These are phyloP conservation scores for Ochlodes sylvanus DNA, from an alignment of 2,888 invertebrate species.

Conservation along the genomic window DNA sequence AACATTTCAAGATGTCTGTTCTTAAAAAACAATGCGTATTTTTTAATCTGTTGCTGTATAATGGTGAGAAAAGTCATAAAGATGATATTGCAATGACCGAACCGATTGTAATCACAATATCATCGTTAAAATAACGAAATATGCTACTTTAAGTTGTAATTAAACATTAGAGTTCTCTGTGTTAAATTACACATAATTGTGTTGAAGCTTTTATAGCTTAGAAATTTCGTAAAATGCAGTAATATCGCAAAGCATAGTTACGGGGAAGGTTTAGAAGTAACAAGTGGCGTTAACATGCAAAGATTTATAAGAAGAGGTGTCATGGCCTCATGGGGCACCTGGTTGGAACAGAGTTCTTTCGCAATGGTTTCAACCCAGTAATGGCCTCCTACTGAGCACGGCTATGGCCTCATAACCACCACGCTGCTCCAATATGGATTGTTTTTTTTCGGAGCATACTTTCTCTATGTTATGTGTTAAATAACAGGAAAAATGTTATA, in stretches of 20 bases:
- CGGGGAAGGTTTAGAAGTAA: too few relatives aligned
- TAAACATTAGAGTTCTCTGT: neutral
- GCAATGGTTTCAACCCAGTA: neutral
- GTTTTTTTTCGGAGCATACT: too few relatives aligned
- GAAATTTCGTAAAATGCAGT: neutral
- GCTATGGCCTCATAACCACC: too few relatives aligned
- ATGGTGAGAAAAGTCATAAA: slow-evolving; percentile 33
- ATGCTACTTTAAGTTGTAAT: neutral
- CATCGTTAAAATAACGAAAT: slow-evolving; percentile 9
- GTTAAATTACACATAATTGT: neutral
- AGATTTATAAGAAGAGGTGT: too few relatives aligned
- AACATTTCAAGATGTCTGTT: slow-evolving; percentile 22
- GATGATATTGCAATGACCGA: slow-evolving; percentile 17
- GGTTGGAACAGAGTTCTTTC: too few relatives aligned
- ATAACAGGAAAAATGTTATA: too few relatives aligned
- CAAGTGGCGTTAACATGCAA: too few relatives aligned
- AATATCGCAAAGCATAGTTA: too few relatives aligned
- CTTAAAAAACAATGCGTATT: slow-evolving; percentile 27
- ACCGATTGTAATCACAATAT: neutral
- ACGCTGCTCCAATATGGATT: too few relatives aligned
- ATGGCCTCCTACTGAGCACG: neutral
- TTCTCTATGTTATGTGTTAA: too few relatives aligned
- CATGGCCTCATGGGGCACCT: too few relatives aligned
- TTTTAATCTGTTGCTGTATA: slow-evolving; percentile 17
- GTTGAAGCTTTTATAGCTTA: neutral